Conservation (phyloP, 2,888 invertebrate species). For the Myathropa florea region DNA sequence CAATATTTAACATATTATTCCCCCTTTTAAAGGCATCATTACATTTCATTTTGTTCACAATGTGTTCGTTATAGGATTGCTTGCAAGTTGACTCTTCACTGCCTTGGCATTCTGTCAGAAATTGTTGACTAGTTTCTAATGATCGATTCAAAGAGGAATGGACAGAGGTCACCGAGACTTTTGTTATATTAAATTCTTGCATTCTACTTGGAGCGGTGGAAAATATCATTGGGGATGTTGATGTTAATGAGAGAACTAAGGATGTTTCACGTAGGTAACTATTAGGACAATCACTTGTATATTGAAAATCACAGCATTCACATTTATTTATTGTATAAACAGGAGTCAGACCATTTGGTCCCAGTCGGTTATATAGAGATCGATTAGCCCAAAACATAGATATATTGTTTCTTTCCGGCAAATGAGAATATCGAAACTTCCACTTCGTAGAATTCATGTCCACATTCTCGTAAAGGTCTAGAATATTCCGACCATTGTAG, state of each 20-base stretch:
- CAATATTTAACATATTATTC: conserved; percentile 33
- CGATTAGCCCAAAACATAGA: conserved; percentile 84
- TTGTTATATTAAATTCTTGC: conserved; percentile 23
- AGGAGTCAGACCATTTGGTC: conserved; percentile 82
- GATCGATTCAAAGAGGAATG: conserved; percentile 40
- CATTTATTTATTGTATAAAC: conserved; percentile 83
- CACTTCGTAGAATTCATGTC: conserved; percentile 80
- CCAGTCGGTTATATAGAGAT: conserved; percentile 84
- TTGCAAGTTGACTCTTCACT: conserved; percentile 30
- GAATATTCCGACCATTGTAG: conserved; percentile 83
- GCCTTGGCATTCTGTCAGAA: conserved; percentile 51
- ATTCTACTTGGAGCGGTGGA: conserved; percentile 60
- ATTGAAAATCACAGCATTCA: conserved; percentile 82
- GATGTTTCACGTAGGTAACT: conserved; percentile 72
- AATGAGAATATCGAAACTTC: conserved; percentile 82
- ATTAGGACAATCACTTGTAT: conserved; percentile 74
- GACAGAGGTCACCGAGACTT: conserved; percentile 46
- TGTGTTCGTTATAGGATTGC: conserved; percentile 55
- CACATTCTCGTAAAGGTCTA: conserved; percentile 83
- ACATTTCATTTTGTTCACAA: conserved; percentile 53
- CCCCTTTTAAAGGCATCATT: conserved; percentile 43
- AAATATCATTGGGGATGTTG: conserved; percentile 65
- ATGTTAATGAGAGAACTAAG: conserved; percentile 68
- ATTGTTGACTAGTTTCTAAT: conserved; percentile 24
- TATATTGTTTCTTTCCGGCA: conserved; percentile 83